These are phyloP conservation scores for Acanthurus lineatus DNA, from an alignment of 2,797 vertebrate genomes.

Conservation along the genomic window DNA sequence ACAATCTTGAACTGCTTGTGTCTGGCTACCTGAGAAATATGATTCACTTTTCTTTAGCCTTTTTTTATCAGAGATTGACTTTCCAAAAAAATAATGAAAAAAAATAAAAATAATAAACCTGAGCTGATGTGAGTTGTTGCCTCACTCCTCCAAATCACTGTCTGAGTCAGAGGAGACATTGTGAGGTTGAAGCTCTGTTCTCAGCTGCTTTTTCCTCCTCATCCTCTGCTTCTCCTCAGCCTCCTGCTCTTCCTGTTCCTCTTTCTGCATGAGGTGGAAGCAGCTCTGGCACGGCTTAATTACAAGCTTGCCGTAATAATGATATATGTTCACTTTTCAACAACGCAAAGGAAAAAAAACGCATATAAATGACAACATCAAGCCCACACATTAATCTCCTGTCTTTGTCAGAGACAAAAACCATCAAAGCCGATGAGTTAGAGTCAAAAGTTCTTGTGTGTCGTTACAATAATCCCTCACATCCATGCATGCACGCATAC, in stretches of 20 bases:
- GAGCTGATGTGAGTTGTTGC: constrained; percentile 12
- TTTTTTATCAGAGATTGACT: too few relatives aligned
- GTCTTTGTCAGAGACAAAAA: constrained; percentile 42
- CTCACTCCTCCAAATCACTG: constrained; percentile 52
- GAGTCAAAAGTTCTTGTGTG: constrained; percentile 22
- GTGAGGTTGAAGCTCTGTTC: constrained; percentile 64
- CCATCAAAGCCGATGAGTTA: constrained; percentile 52
- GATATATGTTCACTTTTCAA: constrained; percentile 32
- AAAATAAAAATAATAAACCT: neutral
- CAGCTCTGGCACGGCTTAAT: constrained; percentile 81
- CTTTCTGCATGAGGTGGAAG: constrained; percentile 79
- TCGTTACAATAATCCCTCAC: constrained; percentile 48
- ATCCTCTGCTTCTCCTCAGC: constrained; percentile 37
- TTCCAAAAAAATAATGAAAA: too few relatives aligned
- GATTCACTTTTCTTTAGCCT: too few relatives aligned
- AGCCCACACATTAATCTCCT: constrained; percentile 32
- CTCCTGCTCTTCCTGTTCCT: constrained; percentile 70
- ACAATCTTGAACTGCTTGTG: too few relatives aligned
- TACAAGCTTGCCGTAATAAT: constrained; percentile 38
- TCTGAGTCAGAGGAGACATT: constrained; percentile 50
- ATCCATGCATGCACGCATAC: constrained; percentile 1
- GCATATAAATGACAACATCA: constrained; percentile 31
- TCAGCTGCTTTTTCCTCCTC: constrained; percentile 44
- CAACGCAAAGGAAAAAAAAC: constrained; percentile 10
- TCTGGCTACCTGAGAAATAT: too few relatives aligned